Conservation (phyloP, 2,888 invertebrate genomes). For the Dusona sp. region DNA sequence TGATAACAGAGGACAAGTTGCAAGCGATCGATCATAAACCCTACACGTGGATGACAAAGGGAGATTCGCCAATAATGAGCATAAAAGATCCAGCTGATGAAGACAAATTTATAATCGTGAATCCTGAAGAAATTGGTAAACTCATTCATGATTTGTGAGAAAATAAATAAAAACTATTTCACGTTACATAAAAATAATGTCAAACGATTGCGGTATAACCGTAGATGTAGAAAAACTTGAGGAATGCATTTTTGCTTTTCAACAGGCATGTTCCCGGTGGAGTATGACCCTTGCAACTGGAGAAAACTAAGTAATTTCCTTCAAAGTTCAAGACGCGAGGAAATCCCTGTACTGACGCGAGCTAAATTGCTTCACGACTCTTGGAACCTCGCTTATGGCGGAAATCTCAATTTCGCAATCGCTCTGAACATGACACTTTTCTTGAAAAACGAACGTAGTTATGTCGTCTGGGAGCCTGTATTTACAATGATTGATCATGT, state of each 20-base stretch:
- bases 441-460: slow-evolving; percentile 90
- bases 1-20: slow-evolving; percentile 87
- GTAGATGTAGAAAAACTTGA: not conserved
- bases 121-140: slow-evolving; percentile 93
- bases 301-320: slow-evolving; percentile 89
- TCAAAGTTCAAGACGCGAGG: slow-evolving; percentile 79
- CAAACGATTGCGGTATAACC: not conserved
- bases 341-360: slow-evolving; percentile 90
- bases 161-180: not conserved
- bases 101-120: slow-evolving; percentile 90
- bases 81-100: slow-evolving; percentile 86
- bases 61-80: slow-evolving; percentile 84
- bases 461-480: slow-evolving; percentile 93
- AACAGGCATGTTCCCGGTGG: slow-evolving; percentile 92
- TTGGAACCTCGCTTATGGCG: slow-evolving; percentile 92
- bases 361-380: slow-evolving; percentile 92
- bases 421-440: slow-evolving; percentile 93
- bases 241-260: not conserved
- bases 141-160: slow-evolving; percentile 5
- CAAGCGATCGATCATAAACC: slow-evolving; percentile 87
- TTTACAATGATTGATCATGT: slow-evolving; percentile 94
- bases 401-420: slow-evolving; percentile 90
- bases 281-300: slow-evolving; percentile 93
- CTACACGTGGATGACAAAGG: slow-evolving; percentile 88
- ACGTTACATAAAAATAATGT: not conserved